Base-by-base conservation (phyloP, 1,140 invertebrate species). In the Drosophila sechellia region DNA sequence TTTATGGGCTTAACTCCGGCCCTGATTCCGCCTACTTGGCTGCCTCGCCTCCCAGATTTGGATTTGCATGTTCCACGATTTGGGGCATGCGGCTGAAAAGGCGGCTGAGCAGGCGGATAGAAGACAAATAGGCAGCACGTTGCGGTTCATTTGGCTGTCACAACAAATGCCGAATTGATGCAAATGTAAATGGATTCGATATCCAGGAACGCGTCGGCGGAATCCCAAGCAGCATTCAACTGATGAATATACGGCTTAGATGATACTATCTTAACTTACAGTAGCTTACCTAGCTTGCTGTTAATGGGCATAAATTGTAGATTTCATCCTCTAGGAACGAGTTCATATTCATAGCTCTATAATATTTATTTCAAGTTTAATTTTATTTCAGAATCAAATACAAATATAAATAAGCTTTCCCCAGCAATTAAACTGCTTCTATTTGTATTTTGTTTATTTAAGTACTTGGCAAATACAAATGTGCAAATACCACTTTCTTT, bases 161-260 rank as follows among this genome's bases (percentile, higher is more conserved):
- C 73, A 81, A 81, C 77, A 80, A 81, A 77, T 77, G 70, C 63
- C 56, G 69, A 80, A 79, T 73, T 83, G 79, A 87, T 83, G 81
- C 84, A 76, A 81, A 87, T 86, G 69, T 75, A 85, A 76, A 77
- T 80, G 43, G 46, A 69, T 64, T 39, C 58, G 55, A 58, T 31
- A 66, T 61, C 48, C 55, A 15, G 40, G 35, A 65, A 73, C 63
- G 73, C 77, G 81, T 46, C 73, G 73, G 50, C 56, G 48, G 59
- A 81, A 74, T 85, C 63, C 20, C 43, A 57, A 43, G 48, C 46
- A 52, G 39, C 39, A 57, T 46, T 75, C 72, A 74, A 56, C 34
- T 35, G 25, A 40, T 70, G 22, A 49, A 27, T 34, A 13, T 13
- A 22, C 5, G 42, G 20, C 8, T n/a, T 25, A 20, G 10, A 10